Conservation (phyloP, 2,888 invertebrate genomes). For the Strigamia crassipes region DNA sequence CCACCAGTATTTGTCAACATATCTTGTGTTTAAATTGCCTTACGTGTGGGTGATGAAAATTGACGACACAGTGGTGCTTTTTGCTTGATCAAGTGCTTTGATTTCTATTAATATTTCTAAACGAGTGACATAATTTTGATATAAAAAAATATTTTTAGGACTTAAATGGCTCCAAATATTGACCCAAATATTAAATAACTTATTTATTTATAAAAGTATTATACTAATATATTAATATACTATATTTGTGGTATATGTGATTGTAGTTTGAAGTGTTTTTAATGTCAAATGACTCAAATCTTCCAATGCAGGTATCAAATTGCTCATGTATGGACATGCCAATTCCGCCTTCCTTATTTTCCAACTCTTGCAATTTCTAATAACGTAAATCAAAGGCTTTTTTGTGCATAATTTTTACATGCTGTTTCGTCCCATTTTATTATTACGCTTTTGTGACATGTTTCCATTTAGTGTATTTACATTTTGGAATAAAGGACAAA, state of each 20-base stretch:
- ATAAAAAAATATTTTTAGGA: not conserved
- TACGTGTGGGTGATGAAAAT: not conserved
- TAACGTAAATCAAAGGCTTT: not conserved
- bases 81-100: not conserved
- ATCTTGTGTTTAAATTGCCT: not conserved
- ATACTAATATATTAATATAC: not conserved
- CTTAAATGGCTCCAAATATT: not conserved
- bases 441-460: not conserved
- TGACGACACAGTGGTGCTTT: not conserved
- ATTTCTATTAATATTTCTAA: not conserved
- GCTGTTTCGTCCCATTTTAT: not conserved
- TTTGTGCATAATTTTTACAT: not conserved
- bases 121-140: constrained; percentile 9
- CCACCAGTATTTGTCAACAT: too few species aligned
- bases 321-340: constrained; percentile 3
- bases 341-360: constrained; percentile 2
- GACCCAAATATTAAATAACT: not conserved
- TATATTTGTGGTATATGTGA: not conserved
- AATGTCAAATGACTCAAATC: not conserved
- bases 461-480: constrained; percentile 33
- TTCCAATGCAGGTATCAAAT: not conserved
- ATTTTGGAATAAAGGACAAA: constrained; percentile 13
- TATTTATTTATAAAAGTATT: not conserved
- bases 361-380: not conserved
- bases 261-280: not conserved